phyloP scores from a whole-genome alignment of 2,797 vertebrate species.

The Crocidura indochinensis region DNA sequence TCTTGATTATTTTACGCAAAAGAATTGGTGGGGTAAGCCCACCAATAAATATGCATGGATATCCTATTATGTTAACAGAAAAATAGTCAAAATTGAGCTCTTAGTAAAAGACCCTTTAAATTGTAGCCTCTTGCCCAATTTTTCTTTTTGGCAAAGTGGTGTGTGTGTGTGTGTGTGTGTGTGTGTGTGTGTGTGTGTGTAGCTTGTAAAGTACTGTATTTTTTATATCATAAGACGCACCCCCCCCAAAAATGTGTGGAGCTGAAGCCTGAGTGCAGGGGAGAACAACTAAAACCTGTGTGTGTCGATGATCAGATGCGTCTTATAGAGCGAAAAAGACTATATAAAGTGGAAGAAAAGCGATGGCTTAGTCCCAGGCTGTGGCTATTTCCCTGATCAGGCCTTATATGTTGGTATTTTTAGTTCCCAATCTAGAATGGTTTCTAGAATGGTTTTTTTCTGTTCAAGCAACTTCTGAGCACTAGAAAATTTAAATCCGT shows the following conservation, averaged over 20 bases:
- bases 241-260: no score
- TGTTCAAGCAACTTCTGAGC: not conserved
- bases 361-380: not conserved
- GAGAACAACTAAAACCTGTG: no score
- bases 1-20: conserved; percentile 59
- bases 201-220: no score
- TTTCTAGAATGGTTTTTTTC: not conserved
- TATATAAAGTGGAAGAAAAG: not conserved
- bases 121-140: not conserved
- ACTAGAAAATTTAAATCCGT: conserved; percentile 46
- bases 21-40: not conserved
- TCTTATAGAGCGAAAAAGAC: no score
- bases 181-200: no score
- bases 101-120: not conserved
- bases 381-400: conserved; percentile 6
- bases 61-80: not conserved
- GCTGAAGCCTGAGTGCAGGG: no score
- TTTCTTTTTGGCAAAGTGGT: not conserved
- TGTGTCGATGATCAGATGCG: no score
- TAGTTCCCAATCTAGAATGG: conserved; percentile 23
- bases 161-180: not conserved
- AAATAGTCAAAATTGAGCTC: not conserved
- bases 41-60: not conserved
- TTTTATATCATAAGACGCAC: no score
- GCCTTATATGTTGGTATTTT: not conserved